These are phyloP conservation scores for Griposia aprilina DNA, from an alignment of 2,888 invertebrate species.

Conservation along the genomic window DNA sequence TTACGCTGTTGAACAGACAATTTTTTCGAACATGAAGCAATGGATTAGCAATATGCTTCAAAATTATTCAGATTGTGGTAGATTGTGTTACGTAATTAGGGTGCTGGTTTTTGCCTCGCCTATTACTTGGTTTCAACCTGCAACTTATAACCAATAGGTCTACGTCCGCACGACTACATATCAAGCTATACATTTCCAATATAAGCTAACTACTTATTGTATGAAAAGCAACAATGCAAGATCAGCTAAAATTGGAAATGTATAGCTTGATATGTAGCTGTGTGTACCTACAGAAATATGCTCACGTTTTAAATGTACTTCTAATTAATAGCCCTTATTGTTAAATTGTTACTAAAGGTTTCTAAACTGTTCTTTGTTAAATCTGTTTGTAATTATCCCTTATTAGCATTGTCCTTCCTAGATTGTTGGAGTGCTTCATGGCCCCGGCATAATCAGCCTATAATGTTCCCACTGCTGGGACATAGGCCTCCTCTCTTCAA, in stretches of 20 bases:
- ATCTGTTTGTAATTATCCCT: conserved; percentile 29
- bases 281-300: conserved; percentile 7
- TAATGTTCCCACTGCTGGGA: not conserved
- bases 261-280: too few species aligned
- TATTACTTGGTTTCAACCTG: not conserved
- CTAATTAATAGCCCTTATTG: conserved; percentile 32
- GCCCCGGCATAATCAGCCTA: not conserved
- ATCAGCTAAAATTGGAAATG: too few species aligned
- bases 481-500: not conserved
- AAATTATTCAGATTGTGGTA: too few species aligned
- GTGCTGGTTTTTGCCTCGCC: not conserved
- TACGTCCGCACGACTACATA: not conserved
- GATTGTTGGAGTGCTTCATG: not conserved
- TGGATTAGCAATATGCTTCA: too few species aligned
- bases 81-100: too few species aligned
- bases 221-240: too few species aligned
- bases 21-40: too few species aligned
- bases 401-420: conserved; percentile 8
- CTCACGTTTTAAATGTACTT: not conserved
- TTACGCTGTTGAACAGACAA: too few species aligned
- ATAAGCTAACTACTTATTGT: too few species aligned
- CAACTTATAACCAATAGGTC: too few species aligned
- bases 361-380: conserved; percentile 3
- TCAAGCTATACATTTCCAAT: too few species aligned
- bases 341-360: conserved; percentile 6